A percentile compares a stretch with the other conserved stretches of the same genome.
phyloP scores from a whole-genome alignment of 1,140 invertebrate genomes.

The Drosophila arawakana region DNA sequence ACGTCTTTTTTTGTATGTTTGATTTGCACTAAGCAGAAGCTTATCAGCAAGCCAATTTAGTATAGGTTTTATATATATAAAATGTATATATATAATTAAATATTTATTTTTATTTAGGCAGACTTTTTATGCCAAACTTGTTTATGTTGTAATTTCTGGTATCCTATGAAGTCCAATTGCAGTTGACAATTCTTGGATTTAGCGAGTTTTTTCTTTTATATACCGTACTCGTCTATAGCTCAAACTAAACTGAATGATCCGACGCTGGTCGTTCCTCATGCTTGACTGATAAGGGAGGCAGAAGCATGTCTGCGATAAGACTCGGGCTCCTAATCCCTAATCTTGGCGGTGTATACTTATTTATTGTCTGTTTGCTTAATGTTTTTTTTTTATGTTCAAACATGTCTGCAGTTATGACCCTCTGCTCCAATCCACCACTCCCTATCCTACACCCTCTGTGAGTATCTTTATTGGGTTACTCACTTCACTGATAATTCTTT shows the following conservation, averaged over 20 bases:
- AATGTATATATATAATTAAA: slow-evolving; percentile 2
- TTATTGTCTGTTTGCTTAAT: slow-evolving; percentile 26
- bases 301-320: slow-evolving; percentile 45
- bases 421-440: background rate
- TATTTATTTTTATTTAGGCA: background rate
- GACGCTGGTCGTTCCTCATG: slow-evolving; percentile 4
- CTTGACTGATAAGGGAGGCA: slow-evolving; percentile 44
- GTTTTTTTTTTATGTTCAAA: slow-evolving; percentile 29
- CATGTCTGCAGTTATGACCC: slow-evolving; percentile 43
- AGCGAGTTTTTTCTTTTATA: background rate
- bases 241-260: slow-evolving; percentile 49
- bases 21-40: slow-evolving; percentile 20
- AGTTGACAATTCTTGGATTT: background rate
- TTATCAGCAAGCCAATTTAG: slow-evolving; percentile 37
- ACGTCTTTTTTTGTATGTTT: slow-evolving; percentile 5
- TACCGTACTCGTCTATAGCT: slow-evolving; percentile 49
- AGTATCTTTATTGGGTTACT: background rate
- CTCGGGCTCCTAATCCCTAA: slow-evolving; percentile 37
- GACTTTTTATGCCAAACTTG: background rate
- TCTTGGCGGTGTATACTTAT: slow-evolving; percentile 13
- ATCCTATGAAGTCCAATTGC: background rate
- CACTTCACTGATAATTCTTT: slow-evolving; percentile 43
- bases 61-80: slow-evolving; percentile 18
- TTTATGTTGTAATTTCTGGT: background rate
- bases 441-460: background rate